Conservation (phyloP, 64 coral and sea anemone species). For the Actinia tenebrosa region DNA sequence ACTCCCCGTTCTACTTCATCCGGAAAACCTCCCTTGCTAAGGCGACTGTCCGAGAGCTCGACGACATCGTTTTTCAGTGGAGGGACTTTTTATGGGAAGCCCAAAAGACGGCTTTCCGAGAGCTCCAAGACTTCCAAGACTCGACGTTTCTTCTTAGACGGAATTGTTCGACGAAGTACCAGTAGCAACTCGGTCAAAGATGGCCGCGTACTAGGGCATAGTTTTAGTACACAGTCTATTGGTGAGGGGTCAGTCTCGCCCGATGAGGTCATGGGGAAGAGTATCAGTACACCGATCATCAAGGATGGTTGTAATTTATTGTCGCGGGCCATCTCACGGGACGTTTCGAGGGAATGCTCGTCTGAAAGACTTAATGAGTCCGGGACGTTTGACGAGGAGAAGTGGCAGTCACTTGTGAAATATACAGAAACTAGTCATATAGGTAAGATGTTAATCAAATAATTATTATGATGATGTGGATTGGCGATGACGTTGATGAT, state of each 20-base stretch:
- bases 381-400: constrained; percentile 7
- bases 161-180: constrained; percentile 63
- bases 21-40: constrained; percentile 42
- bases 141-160: constrained; percentile 66
- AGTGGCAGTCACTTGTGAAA: too few species aligned
- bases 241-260: constrained; percentile 18
- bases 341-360: constrained; percentile 13
- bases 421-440: neutral
- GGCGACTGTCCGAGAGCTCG: constrained; percentile 69
- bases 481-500: neutral
- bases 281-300: constrained; percentile 48
- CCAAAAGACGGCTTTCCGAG: constrained; percentile 73
- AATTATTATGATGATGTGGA: neutral
- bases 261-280: constrained; percentile 26
- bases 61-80: constrained; percentile 34
- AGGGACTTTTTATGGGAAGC: constrained; percentile 6
- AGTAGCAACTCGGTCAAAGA: constrained; percentile 90
- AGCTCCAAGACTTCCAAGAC: constrained; percentile 43
- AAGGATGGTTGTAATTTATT: constrained; percentile 23
- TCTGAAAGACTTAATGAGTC: constrained; percentile 1
- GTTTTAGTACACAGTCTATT: constrained; percentile 60
- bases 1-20: neutral
- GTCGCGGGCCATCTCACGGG: constrained; percentile 6
- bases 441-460: too few species aligned
- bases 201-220: constrained; percentile 50